These are phyloP conservation scores for Clarias laeviceps DNA, from an alignment of 2,797 vertebrate species.

Conservation along the genomic window DNA sequence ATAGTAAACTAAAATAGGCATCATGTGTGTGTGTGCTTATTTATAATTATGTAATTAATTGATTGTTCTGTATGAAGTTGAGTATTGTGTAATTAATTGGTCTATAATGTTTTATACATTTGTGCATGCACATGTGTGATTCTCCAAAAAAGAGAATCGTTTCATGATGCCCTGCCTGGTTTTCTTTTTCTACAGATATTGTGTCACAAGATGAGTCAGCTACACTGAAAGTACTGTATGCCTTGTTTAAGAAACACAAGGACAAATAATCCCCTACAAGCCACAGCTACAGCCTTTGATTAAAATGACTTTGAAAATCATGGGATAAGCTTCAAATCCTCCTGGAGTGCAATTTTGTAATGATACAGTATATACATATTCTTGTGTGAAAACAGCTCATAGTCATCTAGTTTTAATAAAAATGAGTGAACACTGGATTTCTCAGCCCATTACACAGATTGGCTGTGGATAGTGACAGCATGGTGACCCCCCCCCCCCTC, in stretches of 20 bases:
- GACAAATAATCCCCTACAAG: conserved; percentile 39
- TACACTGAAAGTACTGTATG: conserved; percentile 83
- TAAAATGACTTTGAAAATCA: conserved; percentile 23
- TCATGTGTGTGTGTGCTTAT: background rate
- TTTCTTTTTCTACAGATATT: conserved; percentile 77
- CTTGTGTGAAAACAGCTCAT: conserved; percentile 11
- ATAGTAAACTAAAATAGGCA: background rate
- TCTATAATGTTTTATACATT: background rate
- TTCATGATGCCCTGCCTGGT: conserved; percentile 20
- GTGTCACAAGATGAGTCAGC: conserved; percentile 80
- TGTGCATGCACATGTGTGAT: background rate
- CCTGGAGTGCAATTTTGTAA: background rate
- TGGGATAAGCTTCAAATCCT: background rate
- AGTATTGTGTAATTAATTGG: background rate
- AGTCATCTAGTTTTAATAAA: conserved; percentile 31
- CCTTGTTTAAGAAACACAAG: conserved; percentile 84
- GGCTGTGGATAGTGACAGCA: conserved; percentile 34
- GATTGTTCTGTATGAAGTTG: background rate
- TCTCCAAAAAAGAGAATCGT: conserved; percentile 8
- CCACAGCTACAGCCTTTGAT: conserved; percentile 9
- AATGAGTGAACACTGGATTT: background rate
- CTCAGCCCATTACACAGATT: conserved; percentile 28
- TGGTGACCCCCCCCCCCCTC: background rate
- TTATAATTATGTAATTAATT: conserved; percentile 5
- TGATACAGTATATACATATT: background rate